These are phyloP conservation scores for Muricea muricata DNA, from an alignment of 92 coral and sea anemone genomes.

Conservation along the genomic window DNA sequence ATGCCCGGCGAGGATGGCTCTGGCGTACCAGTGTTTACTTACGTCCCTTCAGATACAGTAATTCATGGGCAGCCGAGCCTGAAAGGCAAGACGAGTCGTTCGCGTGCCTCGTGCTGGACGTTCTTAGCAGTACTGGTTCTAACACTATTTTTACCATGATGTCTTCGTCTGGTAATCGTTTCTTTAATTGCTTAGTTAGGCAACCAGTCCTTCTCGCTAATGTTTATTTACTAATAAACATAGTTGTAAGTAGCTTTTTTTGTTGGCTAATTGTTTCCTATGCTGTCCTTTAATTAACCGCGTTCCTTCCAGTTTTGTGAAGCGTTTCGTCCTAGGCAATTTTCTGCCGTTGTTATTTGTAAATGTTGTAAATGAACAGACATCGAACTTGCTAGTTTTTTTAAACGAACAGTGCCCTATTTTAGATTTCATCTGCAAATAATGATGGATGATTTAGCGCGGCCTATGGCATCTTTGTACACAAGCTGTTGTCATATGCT, in stretches of 20 bases:
- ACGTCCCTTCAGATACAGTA: neutral
- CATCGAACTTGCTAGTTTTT: neutral
- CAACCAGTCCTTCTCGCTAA: neutral
- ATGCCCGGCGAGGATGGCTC: constrained; percentile 26
- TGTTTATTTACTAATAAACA: constrained; percentile 7
- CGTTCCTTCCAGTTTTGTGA: neutral
- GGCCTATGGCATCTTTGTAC: neutral
- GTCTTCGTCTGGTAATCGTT: neutral
- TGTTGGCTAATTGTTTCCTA: constrained; percentile 4
- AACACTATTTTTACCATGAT: neutral
- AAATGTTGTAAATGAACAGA: neutral
- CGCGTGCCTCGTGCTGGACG: neutral
- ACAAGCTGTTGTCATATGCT: neutral
- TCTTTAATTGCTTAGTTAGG: constrained; percentile 3
- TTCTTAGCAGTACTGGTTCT: neutral
- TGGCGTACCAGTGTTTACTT: constrained; percentile 12
- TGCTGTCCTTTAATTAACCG: neutral
- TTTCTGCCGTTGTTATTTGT: neutral
- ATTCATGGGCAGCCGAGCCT: no score
- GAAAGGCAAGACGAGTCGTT: no score
- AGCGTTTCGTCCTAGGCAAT: neutral
- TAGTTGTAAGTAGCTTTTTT: neutral
- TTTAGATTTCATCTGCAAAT: neutral
- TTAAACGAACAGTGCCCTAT: neutral
- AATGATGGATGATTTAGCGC: neutral